A percentile compares a stretch with the other conserved stretches of the same genome.
phyloP scores from a whole-genome alignment of 2,888 invertebrate genomes.

The Resseliella maxima region DNA sequence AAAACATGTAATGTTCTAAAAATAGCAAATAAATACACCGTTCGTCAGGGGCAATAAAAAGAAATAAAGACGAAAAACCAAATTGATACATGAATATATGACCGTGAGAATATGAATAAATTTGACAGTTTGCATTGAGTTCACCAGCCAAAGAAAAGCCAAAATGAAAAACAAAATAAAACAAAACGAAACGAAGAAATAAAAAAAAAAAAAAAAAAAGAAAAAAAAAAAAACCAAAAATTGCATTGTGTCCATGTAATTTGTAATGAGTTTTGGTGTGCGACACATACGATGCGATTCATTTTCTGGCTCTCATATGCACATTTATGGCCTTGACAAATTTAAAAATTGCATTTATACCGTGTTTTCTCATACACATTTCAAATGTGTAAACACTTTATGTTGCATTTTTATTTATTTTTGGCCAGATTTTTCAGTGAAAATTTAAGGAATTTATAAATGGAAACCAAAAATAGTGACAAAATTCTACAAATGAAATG shows the following conservation, averaged over 20 bases:
- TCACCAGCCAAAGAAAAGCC: background rate
- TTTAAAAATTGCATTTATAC: too few relatives aligned
- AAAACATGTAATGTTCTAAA: background rate
- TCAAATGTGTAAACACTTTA: too few relatives aligned
- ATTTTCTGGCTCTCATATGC: background rate
- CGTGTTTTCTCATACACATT: too few relatives aligned
- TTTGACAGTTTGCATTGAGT: background rate
- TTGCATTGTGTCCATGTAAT: background rate
- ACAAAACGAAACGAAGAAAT: background rate
- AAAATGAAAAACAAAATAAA: background rate
- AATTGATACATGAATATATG: background rate
- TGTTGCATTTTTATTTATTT: too few relatives aligned
- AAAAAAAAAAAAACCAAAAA: too few relatives aligned
- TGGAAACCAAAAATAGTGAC: too few relatives aligned
- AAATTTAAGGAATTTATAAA: background rate
- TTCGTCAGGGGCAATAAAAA: background rate
- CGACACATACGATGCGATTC: background rate
- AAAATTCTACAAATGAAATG: too few relatives aligned
- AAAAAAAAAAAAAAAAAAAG: too few relatives aligned
- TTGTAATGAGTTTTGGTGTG: background rate
- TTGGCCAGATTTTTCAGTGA: too few relatives aligned
- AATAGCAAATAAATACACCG: background rate
- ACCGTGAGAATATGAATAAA: constrained; percentile 22
- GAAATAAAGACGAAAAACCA: background rate
- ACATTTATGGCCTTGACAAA: background rate